Conservation (phyloP, 2,113 vertebrate genomes). For the Myotis brandtii region DNA sequence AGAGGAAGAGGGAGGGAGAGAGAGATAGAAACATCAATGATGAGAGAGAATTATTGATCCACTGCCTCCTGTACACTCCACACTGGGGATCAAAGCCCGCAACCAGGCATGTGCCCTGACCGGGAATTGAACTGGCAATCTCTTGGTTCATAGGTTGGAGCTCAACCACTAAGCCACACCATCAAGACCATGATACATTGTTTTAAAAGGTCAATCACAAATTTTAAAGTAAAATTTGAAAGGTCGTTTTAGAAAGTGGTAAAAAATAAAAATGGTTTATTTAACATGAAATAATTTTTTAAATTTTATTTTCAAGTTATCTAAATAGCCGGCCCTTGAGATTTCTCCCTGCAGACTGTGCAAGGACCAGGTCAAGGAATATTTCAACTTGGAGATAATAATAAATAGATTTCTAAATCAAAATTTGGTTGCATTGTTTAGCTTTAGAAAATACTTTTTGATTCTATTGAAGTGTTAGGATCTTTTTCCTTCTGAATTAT, state of each 20-base stretch:
- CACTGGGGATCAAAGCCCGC: no score
- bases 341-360: not conserved
- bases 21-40: no score
- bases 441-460: not conserved
- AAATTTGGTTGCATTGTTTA: not conserved
- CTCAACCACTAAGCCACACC: no score
- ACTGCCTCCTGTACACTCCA: no score
- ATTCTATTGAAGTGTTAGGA: not conserved
- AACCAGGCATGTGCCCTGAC: no score
- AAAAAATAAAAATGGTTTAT: conserved; percentile 15
- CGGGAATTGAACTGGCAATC: no score
- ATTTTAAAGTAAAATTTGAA: conserved; percentile 25
- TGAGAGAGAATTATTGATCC: no score
- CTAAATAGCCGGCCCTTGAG: not conserved
- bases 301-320: not conserved
- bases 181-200: no score
- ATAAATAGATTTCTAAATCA: not conserved
- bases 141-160: no score
- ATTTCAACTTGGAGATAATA: not conserved
- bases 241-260: not conserved
- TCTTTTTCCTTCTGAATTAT: not conserved
- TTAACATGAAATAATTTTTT: not conserved
- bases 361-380: not conserved
- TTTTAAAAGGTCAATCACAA: not conserved
- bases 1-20: no score